Base-by-base conservation (phyloP, 2,113 vertebrate genomes). In the Grallaria varia region DNA sequence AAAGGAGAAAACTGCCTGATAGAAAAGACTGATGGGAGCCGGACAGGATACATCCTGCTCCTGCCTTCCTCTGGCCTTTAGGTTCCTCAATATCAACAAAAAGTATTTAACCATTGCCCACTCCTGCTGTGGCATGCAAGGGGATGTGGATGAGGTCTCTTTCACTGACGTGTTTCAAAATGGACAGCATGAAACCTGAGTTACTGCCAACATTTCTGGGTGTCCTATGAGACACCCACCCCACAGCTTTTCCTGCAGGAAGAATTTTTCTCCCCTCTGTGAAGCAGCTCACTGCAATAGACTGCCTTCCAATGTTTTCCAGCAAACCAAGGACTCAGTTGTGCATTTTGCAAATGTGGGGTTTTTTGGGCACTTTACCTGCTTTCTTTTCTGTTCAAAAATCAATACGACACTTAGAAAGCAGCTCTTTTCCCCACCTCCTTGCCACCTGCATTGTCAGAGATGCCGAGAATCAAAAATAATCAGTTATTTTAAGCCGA, bases 401-500 rank as follows among this genome's bases (percentile, higher is more conserved):
- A 89, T 94, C 93, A 97, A 88, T 42, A 66, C 1, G 28, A 67
- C 42, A 33, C 59, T 92, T 77, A 66, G 37, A 91, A 84, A 79
- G 52, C 4, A 9, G 20, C 47, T 76, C n/a, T 25, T 35, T 52
- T 56, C 30, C 67, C 42, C 67, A 53, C 25, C n/a, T 14, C 6
- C 2, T 59, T 78, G 59, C 90, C 80, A 78, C 60, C 89, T 94
- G 74, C 3, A 0, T 76, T 3, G 20, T 83, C 50, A 89, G 72
- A 90, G 62, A 56, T 73, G n/a, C 25, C 72, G 64, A 89, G 92
- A 95, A 94, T 89, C 31, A 94, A 90, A 90, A 95, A 89, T 89
- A 95, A 97, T 94, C 95, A 90, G 94, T 94, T 96, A 75, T 80
- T 96, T 94, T 90, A 95, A 97, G 92, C 89, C 50, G 7, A 97